Evolutionary conservation across 1,140 invertebrate species (phyloP), one percentile per base, ranked within the genome.

Genomic region (Chironomus tepperi): DNA sequence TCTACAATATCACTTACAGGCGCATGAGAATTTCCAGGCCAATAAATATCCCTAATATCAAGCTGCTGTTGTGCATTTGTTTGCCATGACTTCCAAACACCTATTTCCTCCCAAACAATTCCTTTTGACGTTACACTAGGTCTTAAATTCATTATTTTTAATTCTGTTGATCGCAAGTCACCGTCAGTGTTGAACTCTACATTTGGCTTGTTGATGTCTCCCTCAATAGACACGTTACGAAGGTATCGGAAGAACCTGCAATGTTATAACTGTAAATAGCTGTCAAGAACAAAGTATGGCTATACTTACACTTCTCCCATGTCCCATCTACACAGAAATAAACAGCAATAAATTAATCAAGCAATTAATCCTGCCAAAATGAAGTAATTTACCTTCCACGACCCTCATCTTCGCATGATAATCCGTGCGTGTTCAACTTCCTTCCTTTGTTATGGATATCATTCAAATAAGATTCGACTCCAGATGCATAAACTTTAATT

Each of bases 21-120:
- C 19, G 93, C 95, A 79, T 97, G 94, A 75, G 91, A 89, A 77
- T 95, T 94, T 7, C 96, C 97, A 0, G 97, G 98, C 98, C 98
- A 99, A 5, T 97, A 94, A 74, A 99, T 98, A 81, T 99, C 97
- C 81, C 97, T 95, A 77, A 99, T 98, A 79, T 96, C 93, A 19
- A 98, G 84, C 78, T 91, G 90, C 75, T 94, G 90, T 88, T 94
- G 98, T 64, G 82, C 81, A 81, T 80, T 82, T 19, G 81, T 82
- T 73, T 82, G 82, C 81, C 81, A 83, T 0, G 89, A 89, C 75
- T 91, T 90, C 91, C 92, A 96, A 1, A 90, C 89, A 0, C 95
- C 95, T 78, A 97, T 94, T 94, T 95, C 92, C 80, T 96, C 94
- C 95, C 95, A 98, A 19, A 92, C 88, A 15, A 93, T 89, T 7